These are phyloP conservation scores for Jaculus jaculus DNA, from an alignment of 2,113 vertebrate genomes.

Conservation along the genomic window DNA sequence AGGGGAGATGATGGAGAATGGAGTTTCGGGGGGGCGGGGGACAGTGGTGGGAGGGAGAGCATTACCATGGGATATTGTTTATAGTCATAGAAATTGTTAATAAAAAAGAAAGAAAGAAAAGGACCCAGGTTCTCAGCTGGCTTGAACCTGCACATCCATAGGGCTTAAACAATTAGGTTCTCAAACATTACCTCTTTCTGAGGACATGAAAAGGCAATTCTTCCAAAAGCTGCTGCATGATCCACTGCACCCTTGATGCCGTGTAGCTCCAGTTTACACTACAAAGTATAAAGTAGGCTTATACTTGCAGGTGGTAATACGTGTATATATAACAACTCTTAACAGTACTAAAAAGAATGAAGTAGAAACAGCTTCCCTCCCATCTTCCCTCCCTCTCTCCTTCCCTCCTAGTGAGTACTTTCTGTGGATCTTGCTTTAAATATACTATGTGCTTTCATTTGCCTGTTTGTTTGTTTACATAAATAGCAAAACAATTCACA, in stretches of 20 bases:
- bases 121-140: neutral
- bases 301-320: neutral
- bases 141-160: neutral
- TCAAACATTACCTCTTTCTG: slow-evolving; percentile 88
- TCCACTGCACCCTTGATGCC: slow-evolving; percentile 86
- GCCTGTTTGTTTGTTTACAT: neutral
- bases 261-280: slow-evolving; percentile 95
- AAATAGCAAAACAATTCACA: neutral
- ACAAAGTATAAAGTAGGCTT: neutral
- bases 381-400: too few species aligned
- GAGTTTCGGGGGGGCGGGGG: too few species aligned
- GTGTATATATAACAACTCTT: neutral
- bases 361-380: neutral
- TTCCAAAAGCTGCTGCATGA: slow-evolving; percentile 94
- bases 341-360: neutral
- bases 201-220: slow-evolving; percentile 96
- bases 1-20: too few species aligned
- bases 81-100: too few species aligned
- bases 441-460: neutral
- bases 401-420: too few species aligned
- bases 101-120: too few species aligned
- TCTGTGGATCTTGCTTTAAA: neutral
- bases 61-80: too few species aligned
- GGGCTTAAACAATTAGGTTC: neutral
- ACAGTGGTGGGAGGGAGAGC: too few species aligned